These are phyloP conservation scores for Epizoanthus fatuus DNA, from an alignment of 92 coral and sea anemone genomes.

Conservation along the genomic window DNA sequence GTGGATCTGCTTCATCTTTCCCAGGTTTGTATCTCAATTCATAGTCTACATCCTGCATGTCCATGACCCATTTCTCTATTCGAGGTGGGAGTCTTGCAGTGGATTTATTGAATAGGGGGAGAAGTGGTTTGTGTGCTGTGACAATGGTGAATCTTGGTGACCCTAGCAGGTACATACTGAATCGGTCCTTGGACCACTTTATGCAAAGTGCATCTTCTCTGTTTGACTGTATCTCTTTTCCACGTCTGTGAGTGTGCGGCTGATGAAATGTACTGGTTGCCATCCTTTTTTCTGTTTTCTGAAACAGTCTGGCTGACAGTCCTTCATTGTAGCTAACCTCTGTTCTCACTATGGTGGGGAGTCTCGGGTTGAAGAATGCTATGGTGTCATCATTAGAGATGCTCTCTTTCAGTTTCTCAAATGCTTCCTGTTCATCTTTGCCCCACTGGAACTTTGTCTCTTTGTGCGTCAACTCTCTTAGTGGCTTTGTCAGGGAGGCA, in stretches of 20 bases:
- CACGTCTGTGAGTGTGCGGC: conserved; percentile 60
- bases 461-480: conserved; percentile 62
- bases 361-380: background rate
- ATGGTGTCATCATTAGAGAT: conserved; percentile 57
- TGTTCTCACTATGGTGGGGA: conserved; percentile 53
- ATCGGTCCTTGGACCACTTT: conserved; percentile 56
- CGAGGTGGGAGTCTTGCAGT: too few relatives aligned
- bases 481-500: conserved; percentile 55
- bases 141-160: too few relatives aligned
- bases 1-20: background rate
- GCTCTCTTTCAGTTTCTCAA: conserved; percentile 51
- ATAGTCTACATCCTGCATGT: conserved; percentile 60
- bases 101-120: too few relatives aligned
- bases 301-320: conserved; percentile 38
- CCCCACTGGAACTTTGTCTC: conserved; percentile 61
- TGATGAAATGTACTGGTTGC: conserved; percentile 77
- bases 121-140: too few relatives aligned
- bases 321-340: conserved; percentile 47
- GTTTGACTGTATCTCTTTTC: conserved; percentile 72
- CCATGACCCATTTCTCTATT: conserved; percentile 66
- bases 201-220: conserved; percentile 68
- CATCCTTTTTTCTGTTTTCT: conserved; percentile 47
- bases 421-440: conserved; percentile 9
- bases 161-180: too few relatives aligned
- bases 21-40: conserved; percentile 66